These are phyloP conservation scores for Zhuqinia jingwanae DNA, from an alignment of 2,888 invertebrate genomes.

Conservation along the genomic window DNA sequence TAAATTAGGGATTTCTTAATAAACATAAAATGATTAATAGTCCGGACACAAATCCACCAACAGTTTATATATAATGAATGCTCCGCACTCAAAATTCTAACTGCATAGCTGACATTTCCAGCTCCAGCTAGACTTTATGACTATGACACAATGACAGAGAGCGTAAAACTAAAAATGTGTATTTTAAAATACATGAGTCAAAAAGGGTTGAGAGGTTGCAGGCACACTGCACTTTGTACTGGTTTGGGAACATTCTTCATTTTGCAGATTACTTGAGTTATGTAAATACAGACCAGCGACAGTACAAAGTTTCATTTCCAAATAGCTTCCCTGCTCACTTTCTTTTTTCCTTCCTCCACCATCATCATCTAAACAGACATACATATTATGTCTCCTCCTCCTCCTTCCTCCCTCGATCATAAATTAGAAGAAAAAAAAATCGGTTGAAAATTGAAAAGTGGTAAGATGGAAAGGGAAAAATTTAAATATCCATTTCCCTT, in stretches of 20 bases:
- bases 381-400: background rate
- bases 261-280: no score
- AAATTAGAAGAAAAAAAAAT: constrained; percentile 25
- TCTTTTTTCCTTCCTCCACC: background rate
- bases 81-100: background rate
- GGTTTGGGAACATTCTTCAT: no score
- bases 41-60: background rate
- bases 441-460: background rate
- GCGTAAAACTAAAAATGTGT: background rate
- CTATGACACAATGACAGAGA: background rate
- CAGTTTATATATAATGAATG: background rate
- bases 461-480: background rate
- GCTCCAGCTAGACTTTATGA: background rate
- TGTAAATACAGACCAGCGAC: no score
- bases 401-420: background rate
- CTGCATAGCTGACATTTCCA: constrained; percentile 4
- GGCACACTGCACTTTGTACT: background rate
- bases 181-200: no score
- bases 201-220: background rate
- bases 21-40: constrained; percentile 10
- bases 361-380: background rate
- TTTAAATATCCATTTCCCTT: background rate
- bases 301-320: constrained; percentile 8
- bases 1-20: background rate
- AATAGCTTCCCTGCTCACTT: constrained; percentile 33